These are phyloP conservation scores for Bombus picipes DNA, from an alignment of 1,140 invertebrate genomes.

Conservation along the genomic window DNA sequence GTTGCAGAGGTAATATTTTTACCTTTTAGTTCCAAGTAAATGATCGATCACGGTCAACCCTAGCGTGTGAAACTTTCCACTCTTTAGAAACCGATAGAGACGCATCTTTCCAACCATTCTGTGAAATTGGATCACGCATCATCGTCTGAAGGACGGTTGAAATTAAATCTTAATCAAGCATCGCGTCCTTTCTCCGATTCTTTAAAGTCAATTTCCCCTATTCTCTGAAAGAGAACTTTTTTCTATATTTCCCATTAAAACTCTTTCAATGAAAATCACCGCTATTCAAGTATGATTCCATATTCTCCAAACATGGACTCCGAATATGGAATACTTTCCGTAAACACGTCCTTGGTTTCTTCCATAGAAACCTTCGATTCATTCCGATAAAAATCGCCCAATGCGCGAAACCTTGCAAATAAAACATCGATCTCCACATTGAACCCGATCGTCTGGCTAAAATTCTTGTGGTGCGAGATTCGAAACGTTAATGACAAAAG, in stretches of 20 bases:
- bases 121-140: neutral
- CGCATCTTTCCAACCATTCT: neutral
- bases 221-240: neutral
- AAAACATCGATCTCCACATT: neutral
- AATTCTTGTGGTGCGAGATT: neutral
- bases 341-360: neutral
- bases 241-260: slow-evolving; percentile 11
- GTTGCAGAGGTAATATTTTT: too few species aligned
- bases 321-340: neutral
- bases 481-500: neutral
- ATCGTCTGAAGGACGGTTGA: neutral
- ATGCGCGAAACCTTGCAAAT: neutral
- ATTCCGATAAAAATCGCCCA: neutral
- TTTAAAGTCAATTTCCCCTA: neutral
- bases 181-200: neutral
- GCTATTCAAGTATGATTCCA: neutral
- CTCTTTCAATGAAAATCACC: slow-evolving; percentile 9
- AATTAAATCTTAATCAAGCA: neutral
- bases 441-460: neutral
- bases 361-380: neutral
- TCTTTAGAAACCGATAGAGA: too few species aligned
- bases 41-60: too few species aligned
- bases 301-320: neutral
- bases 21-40: too few species aligned
- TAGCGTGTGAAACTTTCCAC: too few species aligned